Percentiles rank a stretch among this genome's conserved stretches.
Evolutionary conservation across 2,113 vertebrate genomes (phyloP).

Genomic region (Myrmophylax atrothorax): DNA sequence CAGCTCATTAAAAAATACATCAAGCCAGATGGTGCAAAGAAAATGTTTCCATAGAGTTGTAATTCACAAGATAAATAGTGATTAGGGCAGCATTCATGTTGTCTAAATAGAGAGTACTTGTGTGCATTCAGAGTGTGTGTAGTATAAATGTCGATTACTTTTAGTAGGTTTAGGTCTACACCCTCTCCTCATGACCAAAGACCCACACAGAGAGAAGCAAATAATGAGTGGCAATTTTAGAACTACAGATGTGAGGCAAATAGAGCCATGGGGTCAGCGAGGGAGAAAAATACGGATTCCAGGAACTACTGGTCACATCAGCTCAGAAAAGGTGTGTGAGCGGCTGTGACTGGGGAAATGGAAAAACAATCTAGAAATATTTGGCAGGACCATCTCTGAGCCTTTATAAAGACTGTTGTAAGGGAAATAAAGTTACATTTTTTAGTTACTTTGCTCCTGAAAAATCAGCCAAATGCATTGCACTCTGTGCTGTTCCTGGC

Average conservation of each 20-base stretch:
- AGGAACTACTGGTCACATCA: background rate
- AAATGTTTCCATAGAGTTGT: background rate
- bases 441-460: background rate
- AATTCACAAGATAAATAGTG: constrained; percentile 42
- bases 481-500: background rate
- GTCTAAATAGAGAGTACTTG: constrained; percentile 13
- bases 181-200: background rate
- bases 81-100: constrained; percentile 23
- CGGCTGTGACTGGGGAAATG: background rate
- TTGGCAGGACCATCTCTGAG: background rate
- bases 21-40: constrained; percentile 16
- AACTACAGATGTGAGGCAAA: background rate
- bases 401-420: background rate
- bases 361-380: background rate
- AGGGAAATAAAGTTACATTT: background rate
- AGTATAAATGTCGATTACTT: background rate
- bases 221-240: background rate
- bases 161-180: background rate
- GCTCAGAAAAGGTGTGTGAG: background rate
- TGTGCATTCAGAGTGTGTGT: background rate
- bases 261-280: background rate
- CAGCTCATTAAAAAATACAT: constrained; percentile 31
- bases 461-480: background rate
- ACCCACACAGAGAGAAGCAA: background rate
- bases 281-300: background rate